Evolutionary conservation across 2,113 vertebrate species (phyloP), one percentile per base, ranked within the genome.

Genomic region (Cettia cetti): DNA sequence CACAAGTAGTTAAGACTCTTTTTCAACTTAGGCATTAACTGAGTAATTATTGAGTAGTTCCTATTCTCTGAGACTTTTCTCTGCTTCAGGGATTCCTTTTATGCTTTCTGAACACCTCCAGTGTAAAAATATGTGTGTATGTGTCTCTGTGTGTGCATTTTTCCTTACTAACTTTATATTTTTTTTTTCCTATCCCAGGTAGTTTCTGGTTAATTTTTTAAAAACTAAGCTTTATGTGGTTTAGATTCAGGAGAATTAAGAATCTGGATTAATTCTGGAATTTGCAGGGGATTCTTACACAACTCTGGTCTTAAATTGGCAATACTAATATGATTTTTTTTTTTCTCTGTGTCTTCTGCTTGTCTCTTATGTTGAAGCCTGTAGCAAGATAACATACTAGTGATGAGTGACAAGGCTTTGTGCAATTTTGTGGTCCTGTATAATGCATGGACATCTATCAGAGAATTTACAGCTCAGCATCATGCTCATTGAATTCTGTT

Each of bases 321-420:
- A 59, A 52, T 40, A 47, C 33, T 39, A 52, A 70, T 47, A 37
- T 1, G 5, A 33, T 9, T 10, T 35, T 85, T 9, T 10, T 35
- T 85, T 90, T 88, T n/a, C 26, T 77, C 28, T 28, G 11, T 81
- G 37, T 69, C 52, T 71, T 77, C 79, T 63, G 7, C 81, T 90
- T 92, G 44, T 90, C 59, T 86, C 86, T 82, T 80, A 63, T 94
- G 86, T 92, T 90, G 82, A 81, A 61, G 56, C 80, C 72, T 63
- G 54, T 28, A 81, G 80, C 90, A 84, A 90, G 79, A 78, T 83
- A 60, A 74, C 59, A 78, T 91, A 49, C 26, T 40, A 71, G 24
- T 33, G 65, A 71, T 78, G 60, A 78, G 47, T 80, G 56, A 44
- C 68, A 92, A 15, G n/a, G 31, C 71, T 94, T 86, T 75, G 66